Conservation (phyloP, 1,140 invertebrate species). For the Bombyx mandarina region DNA sequence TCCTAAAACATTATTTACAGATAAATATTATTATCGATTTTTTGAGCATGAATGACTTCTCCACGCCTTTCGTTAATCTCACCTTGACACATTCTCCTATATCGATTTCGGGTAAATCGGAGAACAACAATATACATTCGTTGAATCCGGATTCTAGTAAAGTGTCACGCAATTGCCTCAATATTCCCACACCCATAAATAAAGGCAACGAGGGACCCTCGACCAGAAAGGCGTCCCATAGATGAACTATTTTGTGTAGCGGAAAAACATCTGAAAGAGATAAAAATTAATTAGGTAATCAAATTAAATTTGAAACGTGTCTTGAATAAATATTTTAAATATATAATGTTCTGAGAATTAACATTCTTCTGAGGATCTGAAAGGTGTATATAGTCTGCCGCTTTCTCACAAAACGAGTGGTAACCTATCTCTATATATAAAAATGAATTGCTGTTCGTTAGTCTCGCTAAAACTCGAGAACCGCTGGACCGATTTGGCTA, state of each 20-base stretch:
- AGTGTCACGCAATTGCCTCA: conserved; percentile 89
- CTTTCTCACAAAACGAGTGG: no score
- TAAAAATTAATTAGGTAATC: no score
- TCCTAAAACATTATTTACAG: conserved; percentile 62
- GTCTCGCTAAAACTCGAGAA: no score
- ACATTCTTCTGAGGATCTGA: no score
- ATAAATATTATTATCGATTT: conserved; percentile 3
- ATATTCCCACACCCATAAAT: conserved; percentile 94
- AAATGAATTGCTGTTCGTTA: no score
- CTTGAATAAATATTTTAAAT: no score
- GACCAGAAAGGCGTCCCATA: conserved; percentile 97
- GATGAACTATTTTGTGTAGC: conserved; percentile 96
- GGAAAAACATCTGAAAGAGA: conserved; percentile 91
- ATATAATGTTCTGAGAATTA: no score
- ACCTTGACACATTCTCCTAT: conserved; percentile 91
- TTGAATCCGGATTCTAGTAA: conserved; percentile 94
- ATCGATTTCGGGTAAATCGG: conserved; percentile 97
- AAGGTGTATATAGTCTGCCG: no score
- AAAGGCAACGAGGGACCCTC: conserved; percentile 95
- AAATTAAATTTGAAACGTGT: no score
- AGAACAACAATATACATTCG: conserved; percentile 97
- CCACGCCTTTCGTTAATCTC: conserved; percentile 4
- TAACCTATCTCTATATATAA: no score
- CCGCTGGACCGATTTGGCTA: no score
- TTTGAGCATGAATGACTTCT: not conserved